A percentile compares a stretch with the other conserved stretches of the same genome.
phyloP scores from a whole-genome alignment of 2,888 invertebrate genomes.

The Tinea semifulvella region DNA sequence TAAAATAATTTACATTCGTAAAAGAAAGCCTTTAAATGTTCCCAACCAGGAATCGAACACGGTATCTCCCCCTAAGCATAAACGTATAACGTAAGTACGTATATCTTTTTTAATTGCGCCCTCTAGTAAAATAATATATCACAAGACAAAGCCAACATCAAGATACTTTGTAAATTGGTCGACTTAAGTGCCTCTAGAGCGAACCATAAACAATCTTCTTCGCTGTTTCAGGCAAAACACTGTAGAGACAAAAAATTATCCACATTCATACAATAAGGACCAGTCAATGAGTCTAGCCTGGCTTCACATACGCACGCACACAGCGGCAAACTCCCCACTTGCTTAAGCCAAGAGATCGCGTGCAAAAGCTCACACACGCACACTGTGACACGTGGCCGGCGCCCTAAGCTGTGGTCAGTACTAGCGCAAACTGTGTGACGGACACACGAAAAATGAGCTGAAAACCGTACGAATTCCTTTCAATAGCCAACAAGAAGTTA shows the following conservation, averaged over 20 bases:
- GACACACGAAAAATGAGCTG: conserved; percentile 66
- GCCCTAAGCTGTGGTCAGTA: conserved; percentile 67
- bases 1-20: no score
- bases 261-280: conserved; percentile 67
- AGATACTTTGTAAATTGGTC: conserved; percentile 54
- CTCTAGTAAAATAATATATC: no score
- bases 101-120: no score
- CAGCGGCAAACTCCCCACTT: conserved; percentile 43
- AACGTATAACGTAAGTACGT: no score
- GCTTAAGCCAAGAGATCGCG: conserved; percentile 60
- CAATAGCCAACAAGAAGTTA: conserved; percentile 8
- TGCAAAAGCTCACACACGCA: conserved; percentile 64
- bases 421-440: conserved; percentile 66
- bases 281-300: conserved; percentile 67
- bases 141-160: no score
- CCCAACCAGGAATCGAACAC: no score
- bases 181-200: conserved; percentile 47
- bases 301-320: conserved; percentile 50
- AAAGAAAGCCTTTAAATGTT: no score
- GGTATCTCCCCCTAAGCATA: no score
- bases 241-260: conserved; percentile 62
- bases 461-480: conserved; percentile 44
- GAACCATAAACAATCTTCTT: conserved; percentile 57
- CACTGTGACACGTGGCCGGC: conserved; percentile 54
- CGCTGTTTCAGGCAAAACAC: conserved; percentile 59